Base-by-base conservation (phyloP, 2,797 vertebrate genomes). In the Peromyscus melanophrys region DNA sequence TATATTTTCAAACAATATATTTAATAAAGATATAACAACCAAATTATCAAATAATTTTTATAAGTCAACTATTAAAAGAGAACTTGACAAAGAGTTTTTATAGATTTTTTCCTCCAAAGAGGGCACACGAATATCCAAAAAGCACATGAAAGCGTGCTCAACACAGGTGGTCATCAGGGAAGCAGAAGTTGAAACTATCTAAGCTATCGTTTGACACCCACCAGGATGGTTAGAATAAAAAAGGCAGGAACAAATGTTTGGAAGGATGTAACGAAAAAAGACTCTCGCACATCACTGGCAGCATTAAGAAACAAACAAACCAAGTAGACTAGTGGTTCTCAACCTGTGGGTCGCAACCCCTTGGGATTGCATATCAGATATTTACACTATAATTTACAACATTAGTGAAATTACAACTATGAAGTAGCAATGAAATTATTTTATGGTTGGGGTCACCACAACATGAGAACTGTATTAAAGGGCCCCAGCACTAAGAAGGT, bases 1-100 rank as follows among this genome's bases (percentile, higher is more conserved):
- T 90, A 69, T 87, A 86, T 94, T 86, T 91, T 69, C 25, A 92
- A 55, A 92, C 23, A 61, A 57, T 25, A 69, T 86, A 78, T 88
- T 46, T 86, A 57, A 40, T 69, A 61, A 75, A 37, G 12, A 2
- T 57, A 81, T 89, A 86, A 37, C 67, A 43, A 69, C 55, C n/a
- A 83, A 23, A 67, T 92, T 55, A 89, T 65, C 40, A 57, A 46
- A 55, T 17, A 86, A 46, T 40, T 94, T 67, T 84, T 90, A 71
- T 31, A 92, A 40, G 17, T 80, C 14, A 52, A 37, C 13, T 37
- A 49, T 93, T 16, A 83, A 77, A 61, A n/a, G 19, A 75, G 40
- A 86, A 92, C 2, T 49, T 77, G 31, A 25, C 23, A 46, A 93
- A 73, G 19, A 16, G 31, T 57, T 88, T 94, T 11, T 67, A 69